Percentiles rank a stretch among this genome's conserved stretches.
Evolutionary conservation across 2,888 invertebrate genomes (phyloP).

Genomic region (Keiferia lycopersicella): DNA sequence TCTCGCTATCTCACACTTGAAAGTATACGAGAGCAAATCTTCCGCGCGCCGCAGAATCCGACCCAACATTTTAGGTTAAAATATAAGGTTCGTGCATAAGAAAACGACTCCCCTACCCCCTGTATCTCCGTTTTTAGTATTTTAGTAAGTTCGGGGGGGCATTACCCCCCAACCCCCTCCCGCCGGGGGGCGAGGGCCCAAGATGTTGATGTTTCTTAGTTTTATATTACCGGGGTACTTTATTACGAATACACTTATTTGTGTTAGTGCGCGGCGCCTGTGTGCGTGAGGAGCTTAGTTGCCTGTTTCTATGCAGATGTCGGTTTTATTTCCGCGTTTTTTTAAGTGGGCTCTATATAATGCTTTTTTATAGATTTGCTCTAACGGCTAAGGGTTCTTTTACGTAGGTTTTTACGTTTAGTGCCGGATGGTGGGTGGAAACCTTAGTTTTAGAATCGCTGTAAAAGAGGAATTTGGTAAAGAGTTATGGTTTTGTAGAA

Average conservation of each 20-base stretch:
- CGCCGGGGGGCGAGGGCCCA: conserved; percentile 50
- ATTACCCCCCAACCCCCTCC: conserved; percentile 61
- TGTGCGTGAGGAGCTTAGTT: conserved; percentile 51
- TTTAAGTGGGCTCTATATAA: conserved; percentile 38
- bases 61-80: conserved; percentile 77
- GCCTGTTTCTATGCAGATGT: conserved; percentile 70
- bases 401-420: conserved; percentile 24
- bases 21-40: conserved; percentile 39
- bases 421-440: conserved; percentile 11
- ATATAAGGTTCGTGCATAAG: conserved; percentile 82
- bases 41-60: conserved; percentile 43
- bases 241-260: conserved; percentile 69
- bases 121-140: conserved; percentile 82
- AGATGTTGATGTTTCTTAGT: conserved; percentile 82
- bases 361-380: conserved; percentile 31
- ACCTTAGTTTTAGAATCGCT: conserved; percentile 23
- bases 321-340: conserved; percentile 46
- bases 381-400: conserved; percentile 21
- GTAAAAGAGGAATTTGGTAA: conserved; percentile 20
- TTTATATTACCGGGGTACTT: conserved; percentile 80
- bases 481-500: conserved; percentile 16
- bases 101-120: conserved; percentile 55
- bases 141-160: conserved; percentile 80
- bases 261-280: conserved; percentile 63
- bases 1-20: conserved; percentile 13